Conservation (phyloP, 2,888 invertebrate species). For the Cancer borealis region DNA sequence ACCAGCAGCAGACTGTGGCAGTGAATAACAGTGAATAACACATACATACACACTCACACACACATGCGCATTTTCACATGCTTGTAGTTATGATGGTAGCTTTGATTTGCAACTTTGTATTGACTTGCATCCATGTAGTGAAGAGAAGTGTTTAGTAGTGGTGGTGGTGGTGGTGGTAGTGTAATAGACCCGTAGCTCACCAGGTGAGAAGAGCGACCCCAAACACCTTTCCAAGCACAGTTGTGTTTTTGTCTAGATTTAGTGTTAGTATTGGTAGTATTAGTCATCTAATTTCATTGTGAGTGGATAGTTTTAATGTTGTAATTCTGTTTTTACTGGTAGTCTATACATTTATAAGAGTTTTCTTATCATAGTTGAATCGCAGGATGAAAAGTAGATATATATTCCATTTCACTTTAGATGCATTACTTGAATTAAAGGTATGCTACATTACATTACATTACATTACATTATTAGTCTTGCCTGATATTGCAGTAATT, state of each 20-base stretch:
- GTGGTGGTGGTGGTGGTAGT: background rate
- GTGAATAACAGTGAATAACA: too few relatives aligned
- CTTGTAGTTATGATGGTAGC: background rate
- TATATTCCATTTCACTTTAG: background rate
- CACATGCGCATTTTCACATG: background rate
- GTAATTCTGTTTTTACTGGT: constrained; percentile 23
- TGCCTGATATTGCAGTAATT: constrained; percentile 35
- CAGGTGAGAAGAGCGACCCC: background rate
- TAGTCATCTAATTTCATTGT: background rate
- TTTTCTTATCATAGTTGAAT: background rate
- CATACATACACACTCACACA: background rate
- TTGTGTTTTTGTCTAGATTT: background rate
- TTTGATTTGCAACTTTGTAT: background rate
- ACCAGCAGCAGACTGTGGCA: too few relatives aligned
- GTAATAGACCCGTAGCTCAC: background rate
- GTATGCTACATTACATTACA: background rate
- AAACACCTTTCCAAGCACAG: background rate
- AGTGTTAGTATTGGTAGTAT: background rate
- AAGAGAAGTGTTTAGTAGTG: background rate
- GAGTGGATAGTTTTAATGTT: constrained; percentile 18
- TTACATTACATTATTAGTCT: background rate
- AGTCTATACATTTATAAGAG: background rate
- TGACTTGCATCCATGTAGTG: background rate
- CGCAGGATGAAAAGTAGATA: background rate
- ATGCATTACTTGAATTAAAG: constrained; percentile 24